A percentile compares a stretch with the other conserved stretches of the same genome.
Conservation (phyloP, 1,140 invertebrate species). For the Drosophila mayri region DNA sequence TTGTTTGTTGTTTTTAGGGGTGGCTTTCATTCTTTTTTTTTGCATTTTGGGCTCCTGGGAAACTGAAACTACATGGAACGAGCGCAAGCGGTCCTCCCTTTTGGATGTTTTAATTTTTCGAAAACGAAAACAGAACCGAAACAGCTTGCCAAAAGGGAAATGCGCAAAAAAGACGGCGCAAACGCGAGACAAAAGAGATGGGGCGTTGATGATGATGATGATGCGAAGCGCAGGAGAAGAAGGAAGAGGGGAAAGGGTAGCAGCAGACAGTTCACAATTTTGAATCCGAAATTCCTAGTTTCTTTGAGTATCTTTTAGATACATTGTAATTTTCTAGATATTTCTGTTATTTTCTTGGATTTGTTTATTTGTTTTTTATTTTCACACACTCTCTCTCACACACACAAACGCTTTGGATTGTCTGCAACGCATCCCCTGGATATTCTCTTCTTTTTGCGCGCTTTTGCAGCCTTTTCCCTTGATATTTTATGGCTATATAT, state of each 20-base stretch:
- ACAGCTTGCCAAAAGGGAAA: constrained; percentile 53
- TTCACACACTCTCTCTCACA: constrained; percentile 4
- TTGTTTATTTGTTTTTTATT: constrained; percentile 18
- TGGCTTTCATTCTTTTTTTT: constrained; percentile 36
- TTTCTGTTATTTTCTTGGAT: constrained; percentile 6
- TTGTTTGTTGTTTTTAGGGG: constrained; percentile 66
- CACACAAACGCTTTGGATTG: constrained; percentile 37
- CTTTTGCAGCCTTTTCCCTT: constrained; percentile 7
- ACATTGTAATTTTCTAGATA: not conserved
- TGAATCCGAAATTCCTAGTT: constrained; percentile 4
- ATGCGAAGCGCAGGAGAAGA: constrained; percentile 46
- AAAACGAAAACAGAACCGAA: constrained; percentile 72
- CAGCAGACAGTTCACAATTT: constrained; percentile 26
- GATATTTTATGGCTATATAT: not conserved
- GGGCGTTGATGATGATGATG: constrained; percentile 25
- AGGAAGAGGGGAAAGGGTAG: constrained; percentile 7
- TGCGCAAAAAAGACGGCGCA: constrained; percentile 80
- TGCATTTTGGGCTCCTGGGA: constrained; percentile 47
- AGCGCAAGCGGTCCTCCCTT: constrained; percentile 18
- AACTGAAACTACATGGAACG: constrained; percentile 21
- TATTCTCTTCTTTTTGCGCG: constrained; percentile 29
- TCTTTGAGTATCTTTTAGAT: not conserved
- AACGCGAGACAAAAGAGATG: constrained; percentile 76
- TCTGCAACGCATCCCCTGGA: constrained; percentile 44
- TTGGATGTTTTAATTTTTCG: constrained; percentile 60